Base-by-base conservation (phyloP, 2,888 invertebrate genomes). In the Elaeidobius kamerunicus region DNA sequence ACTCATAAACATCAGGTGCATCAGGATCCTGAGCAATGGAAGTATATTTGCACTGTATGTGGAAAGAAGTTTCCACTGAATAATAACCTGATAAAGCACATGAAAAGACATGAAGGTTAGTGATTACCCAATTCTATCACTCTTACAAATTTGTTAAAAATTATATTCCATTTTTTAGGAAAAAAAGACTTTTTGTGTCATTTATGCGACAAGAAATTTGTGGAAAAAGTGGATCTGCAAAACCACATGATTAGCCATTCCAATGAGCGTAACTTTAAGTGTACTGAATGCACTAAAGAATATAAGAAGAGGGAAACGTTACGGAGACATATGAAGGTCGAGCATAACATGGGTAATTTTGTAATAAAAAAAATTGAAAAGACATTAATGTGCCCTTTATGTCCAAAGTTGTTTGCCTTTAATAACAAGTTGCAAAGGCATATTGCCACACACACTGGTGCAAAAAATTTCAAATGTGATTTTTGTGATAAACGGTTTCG, bases 271-370 rank as follows among this genome's bases (percentile, higher is more conserved):
- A 60, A 62, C 15, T 67, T 62, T 43, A 63, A 65, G 41, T 80
- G 80, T 61, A 66, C 73, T 12, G 74, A 78, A 57, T 80, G 80
- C 59, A 69, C 69, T 30, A 73, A 73, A 42, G 78, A 78, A 60
- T 79, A 80, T 63, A 75, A 73, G 57, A 76, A 78, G 0, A 65
- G 75, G 59, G 56, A 64, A 18, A 63, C 62, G 2, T 51, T 64
- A 42, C 58, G 60, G 20, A 58, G 63, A 16, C 64, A 65, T 23
- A 56, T 62, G 58, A 67, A 66, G 50, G 56, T 60, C 12, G 61
- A 61, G 5, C 63, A 62, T 15, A 50, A 60, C 38, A 52, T 64
- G n/a, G 60, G 68, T 70, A 39, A 75, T 74, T 60, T 62, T 27
- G 63, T 61, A 28, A 57, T 65, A 14, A 59, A 60, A 20, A 61